Base-by-base conservation (phyloP, 2,888 invertebrate genomes). In the Drosophila sordidula region DNA sequence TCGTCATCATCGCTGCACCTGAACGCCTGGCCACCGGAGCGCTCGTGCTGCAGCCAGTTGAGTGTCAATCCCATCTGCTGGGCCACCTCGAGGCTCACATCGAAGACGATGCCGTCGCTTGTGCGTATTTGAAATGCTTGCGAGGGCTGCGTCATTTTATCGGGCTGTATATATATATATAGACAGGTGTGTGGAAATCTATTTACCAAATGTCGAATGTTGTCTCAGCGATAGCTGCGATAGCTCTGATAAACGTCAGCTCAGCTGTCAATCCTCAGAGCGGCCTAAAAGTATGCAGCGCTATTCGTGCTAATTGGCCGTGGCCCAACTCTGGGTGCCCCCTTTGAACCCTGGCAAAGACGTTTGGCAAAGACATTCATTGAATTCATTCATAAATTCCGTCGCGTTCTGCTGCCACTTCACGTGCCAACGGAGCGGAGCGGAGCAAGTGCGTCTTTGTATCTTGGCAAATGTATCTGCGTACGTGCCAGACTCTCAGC, bases 401-500 rank as follows among this genome's bases (percentile, higher is more conserved):
- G 29, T 45, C 36, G 70, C 70, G 74, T 69, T 49, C 44, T 18
- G 58, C 44, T 12, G 50, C 4, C 42, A 46, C 57, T 68, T 68
- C 62, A 70, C 69, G 63, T 77, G 65, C 59, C 70, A 46, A 57
- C 51, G 38, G 14, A 47, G 41, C n/a, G 41, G 29, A 34, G 52
- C 69, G 11, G 62, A 72, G 76, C 72, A 75, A 75, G 75, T 75
- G 76, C 75, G 62, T 78, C 76, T 67, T 26, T 64, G 55, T 76
- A 87, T 85, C 82, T 81, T 47, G 18, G 65, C 70, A 55, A 63
- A 70, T 75, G 62, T 68, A 76, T 73, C 76, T 70, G 62, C 39
- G 82, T 87, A 87, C 87, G 87, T 84, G 84, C 82, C 68, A 74
- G 75, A 50, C 59, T 54, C 38, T 47, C 25, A 49, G 56, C 34